These are phyloP conservation scores for Cyclopterus lumpus DNA, from an alignment of 2,797 vertebrate species.

Conservation along the genomic window DNA sequence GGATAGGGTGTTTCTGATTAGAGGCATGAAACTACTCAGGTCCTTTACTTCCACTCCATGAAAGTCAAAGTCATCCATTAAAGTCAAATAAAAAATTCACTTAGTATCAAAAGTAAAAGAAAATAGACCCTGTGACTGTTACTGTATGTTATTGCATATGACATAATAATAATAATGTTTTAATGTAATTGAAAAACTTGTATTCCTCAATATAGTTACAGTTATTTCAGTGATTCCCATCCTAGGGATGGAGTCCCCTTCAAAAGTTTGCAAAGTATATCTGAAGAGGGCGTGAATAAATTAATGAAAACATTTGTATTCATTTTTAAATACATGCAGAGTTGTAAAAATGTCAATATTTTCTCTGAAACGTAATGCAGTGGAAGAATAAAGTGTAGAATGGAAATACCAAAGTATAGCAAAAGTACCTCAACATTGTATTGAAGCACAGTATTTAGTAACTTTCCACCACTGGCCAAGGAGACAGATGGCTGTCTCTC, in stretches of 20 bases:
- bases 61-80: not conserved
- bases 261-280: not conserved
- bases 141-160: not conserved
- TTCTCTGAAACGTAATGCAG: not conserved
- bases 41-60: not conserved
- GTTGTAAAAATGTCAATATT: not conserved
- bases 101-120: not conserved
- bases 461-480: not conserved
- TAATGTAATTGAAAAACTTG: not conserved
- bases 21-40: constrained; percentile 1
- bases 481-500: not conserved
- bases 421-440: not conserved
- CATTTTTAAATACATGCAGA: not conserved
- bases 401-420: not conserved
- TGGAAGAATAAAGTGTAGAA: not conserved
- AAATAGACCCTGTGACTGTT: not conserved
- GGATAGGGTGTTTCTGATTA: constrained; percentile 37
- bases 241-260: not conserved
- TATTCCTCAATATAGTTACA: too few species aligned
- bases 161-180: not conserved
- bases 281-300: not conserved
- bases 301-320: not conserved
- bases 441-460: not conserved
- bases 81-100: not conserved
- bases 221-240: not conserved